Percentiles rank a stretch among this genome's conserved stretches.
Conservation (phyloP, 2,113 vertebrate species). For the Carollia perspicillata region DNA sequence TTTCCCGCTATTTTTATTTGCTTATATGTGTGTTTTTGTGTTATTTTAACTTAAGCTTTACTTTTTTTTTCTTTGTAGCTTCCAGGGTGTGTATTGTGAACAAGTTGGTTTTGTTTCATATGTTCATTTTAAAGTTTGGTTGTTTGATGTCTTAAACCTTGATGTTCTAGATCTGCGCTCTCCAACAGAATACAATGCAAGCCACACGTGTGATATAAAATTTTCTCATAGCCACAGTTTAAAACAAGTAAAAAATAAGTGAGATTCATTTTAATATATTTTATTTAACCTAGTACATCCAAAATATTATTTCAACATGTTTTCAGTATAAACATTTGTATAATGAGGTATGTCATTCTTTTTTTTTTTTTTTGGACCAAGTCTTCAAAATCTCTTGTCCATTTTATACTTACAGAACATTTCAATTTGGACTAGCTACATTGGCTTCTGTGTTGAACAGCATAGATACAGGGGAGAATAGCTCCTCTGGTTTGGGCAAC, state of each 20-base stretch:
- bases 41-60: slow-evolving; percentile 26
- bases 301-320: slow-evolving; percentile 33
- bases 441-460: slow-evolving; percentile 18
- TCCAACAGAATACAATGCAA: background rate
- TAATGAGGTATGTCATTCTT: background rate
- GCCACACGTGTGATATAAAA: background rate
- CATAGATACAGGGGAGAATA: background rate
- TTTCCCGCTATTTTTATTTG: slow-evolving; percentile 10
- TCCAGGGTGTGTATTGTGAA: slow-evolving; percentile 51
- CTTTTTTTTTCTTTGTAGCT: slow-evolving; percentile 43
- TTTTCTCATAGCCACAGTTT: slow-evolving; percentile 24
- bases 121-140: slow-evolving; percentile 60
- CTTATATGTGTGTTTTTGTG: background rate
- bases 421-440: slow-evolving; percentile 5
- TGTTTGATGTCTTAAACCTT: slow-evolving; percentile 39
- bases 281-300: slow-evolving; percentile 16
- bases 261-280: slow-evolving; percentile 36
- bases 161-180: slow-evolving; percentile 1
- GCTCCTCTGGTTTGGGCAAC: background rate
- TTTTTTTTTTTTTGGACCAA: background rate
- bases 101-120: slow-evolving; percentile 57
- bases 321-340: background rate
- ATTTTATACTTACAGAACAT: slow-evolving; percentile 1
- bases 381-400: slow-evolving; percentile 20
- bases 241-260: slow-evolving; percentile 16